Evolutionary conservation across 2,113 vertebrate species (phyloP), one percentile per base, ranked within the genome.

Genomic region (Seriola quinqueradiata): DNA sequence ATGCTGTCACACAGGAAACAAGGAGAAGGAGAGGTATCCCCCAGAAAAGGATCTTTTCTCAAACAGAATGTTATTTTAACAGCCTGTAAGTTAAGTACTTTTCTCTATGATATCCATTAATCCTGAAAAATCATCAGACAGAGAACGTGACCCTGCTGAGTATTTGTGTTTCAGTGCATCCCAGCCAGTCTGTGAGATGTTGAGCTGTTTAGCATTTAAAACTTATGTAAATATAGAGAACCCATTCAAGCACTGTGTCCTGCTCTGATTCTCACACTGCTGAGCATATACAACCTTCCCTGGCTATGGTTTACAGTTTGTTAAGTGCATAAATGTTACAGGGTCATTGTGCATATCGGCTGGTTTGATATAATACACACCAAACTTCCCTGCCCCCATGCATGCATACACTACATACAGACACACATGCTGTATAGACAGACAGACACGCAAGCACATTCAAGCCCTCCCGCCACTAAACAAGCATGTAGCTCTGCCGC

Each of bases 1-100:
- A 72, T 55, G 50, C 90, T 87, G 86, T 93, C 90, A 90, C 91
- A 83, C 85, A 92, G 85, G 83, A 89, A 93, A 90, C 85, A 93
- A 90, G 92, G 81, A 70, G 73, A 82, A 50, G 70, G 60, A 63
- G 54, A 58, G 52, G 67, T 70, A 75, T 81, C 69, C 61, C 61
- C 44, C 60, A 16, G 67, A 42, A 72, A 19, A 57, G 28, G 46
- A 61, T 38, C 23, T 46, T 70, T 81, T 28, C 58, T 38, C 32
- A 52, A 25, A 40, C 4, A 25, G 6, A 12, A 23, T 42, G 16
- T 72, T 32, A 46, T 71, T 81, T 75, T 14, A 40, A 63, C 76
- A 71, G 73, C 32, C 32, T 80, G 36, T 52, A 61, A 81, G 64
- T 82, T 48, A 80, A 77, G 46, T 48, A 25, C 32, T 54, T 55